Percentiles rank a stretch among this genome's conserved stretches.
Conservation (phyloP, 2,888 invertebrate genomes). For the Heliconius erato region DNA sequence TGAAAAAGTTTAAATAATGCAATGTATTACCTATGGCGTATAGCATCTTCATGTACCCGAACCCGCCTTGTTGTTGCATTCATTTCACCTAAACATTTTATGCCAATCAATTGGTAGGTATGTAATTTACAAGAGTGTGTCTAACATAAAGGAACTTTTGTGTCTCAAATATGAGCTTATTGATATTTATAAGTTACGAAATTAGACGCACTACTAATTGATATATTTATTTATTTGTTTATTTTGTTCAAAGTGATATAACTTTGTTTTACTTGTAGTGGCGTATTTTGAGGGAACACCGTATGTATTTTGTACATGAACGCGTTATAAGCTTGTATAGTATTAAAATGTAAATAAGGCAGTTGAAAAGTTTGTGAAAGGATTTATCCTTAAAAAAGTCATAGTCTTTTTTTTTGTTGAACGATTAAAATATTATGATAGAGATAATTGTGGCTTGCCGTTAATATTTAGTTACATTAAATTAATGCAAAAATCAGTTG, state of each 20-base stretch:
- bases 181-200: not conserved
- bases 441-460: conserved; percentile 64
- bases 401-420: not conserved
- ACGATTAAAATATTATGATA: not conserved
- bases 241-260: not conserved
- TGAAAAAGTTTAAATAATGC: conserved; percentile 68
- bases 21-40: conserved; percentile 82
- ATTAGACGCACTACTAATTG: not conserved
- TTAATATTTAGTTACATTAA: conserved; percentile 69
- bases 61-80: conserved; percentile 84
- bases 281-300: conserved; percentile 3
- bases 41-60: conserved; percentile 85
- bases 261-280: not conserved
- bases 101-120: conserved; percentile 69
- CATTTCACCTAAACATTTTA: conserved; percentile 85
- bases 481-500: conserved; percentile 79
- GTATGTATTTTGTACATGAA: not conserved
- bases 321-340: conserved; percentile 7
- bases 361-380: not conserved
- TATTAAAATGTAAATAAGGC: conserved; percentile 10
- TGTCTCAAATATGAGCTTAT: not conserved
- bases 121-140: conserved; percentile 43
- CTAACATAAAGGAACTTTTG: not conserved
- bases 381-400: not conserved
- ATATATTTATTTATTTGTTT: not conserved